Conservation (phyloP, 2,888 invertebrate genomes). For the Chymomyza procnemis region DNA sequence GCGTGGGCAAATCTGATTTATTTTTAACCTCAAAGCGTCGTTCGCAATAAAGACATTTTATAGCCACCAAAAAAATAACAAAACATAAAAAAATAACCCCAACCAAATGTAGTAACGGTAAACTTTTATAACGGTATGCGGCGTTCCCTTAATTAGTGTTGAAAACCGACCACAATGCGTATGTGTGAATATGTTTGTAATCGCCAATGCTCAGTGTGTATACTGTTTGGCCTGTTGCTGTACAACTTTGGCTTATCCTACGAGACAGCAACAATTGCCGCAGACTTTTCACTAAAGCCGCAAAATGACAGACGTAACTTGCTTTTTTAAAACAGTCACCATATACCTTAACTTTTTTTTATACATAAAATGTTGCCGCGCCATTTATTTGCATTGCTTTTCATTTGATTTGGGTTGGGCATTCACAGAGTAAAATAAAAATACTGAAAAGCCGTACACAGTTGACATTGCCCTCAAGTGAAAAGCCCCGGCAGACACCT, state of each 20-base stretch:
- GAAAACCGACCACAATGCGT: slow-evolving; percentile 50
- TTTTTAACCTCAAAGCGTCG: slow-evolving; percentile 70
- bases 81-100: slow-evolving; percentile 32
- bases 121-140: slow-evolving; percentile 42
- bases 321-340: not conserved
- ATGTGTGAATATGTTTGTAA: slow-evolving; percentile 65
- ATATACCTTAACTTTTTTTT: not conserved
- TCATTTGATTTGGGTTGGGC: slow-evolving; percentile 62
- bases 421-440: slow-evolving; percentile 14
- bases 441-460: slow-evolving; percentile 21
- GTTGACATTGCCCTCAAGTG: slow-evolving; percentile 56
- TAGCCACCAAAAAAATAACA: slow-evolving; percentile 41
- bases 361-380: not conserved
- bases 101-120: slow-evolving; percentile 17
- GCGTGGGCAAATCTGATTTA: slow-evolving; percentile 52
- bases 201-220: too few species aligned
- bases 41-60: slow-evolving; percentile 61
- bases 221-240: not conserved
- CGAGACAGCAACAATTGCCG: not conserved
- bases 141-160: not conserved
- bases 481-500: slow-evolving; percentile 39
- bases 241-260: not conserved
- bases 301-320: not conserved
- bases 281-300: not conserved
- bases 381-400: slow-evolving; percentile 12